phyloP scores from a whole-genome alignment of 2,797 vertebrate species.

The Momotus momota region DNA sequence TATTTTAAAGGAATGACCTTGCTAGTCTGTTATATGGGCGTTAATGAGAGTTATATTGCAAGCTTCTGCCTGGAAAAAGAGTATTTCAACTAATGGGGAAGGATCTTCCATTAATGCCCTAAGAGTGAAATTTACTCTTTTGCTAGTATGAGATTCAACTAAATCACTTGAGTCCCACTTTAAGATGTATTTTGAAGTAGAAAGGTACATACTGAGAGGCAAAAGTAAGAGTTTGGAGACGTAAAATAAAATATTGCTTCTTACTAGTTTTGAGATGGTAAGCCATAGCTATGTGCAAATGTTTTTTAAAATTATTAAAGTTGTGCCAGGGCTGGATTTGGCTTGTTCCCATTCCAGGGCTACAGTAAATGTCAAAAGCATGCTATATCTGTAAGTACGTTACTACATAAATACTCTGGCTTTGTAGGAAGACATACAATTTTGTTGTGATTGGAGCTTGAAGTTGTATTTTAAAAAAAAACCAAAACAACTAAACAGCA shows the following conservation, averaged over 20 bases:
- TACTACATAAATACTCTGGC: neutral
- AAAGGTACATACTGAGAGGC: neutral
- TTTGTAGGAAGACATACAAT: neutral
- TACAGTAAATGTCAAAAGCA: conserved; percentile 33
- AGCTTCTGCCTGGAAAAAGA: neutral
- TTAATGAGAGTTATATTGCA: neutral
- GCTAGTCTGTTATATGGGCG: neutral
- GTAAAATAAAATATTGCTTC: neutral
- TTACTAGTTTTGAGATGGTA: neutral
- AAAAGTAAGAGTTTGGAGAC: conserved; percentile 1
- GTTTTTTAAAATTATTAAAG: neutral
- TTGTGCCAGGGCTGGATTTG: neutral
- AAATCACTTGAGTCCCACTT: neutral
- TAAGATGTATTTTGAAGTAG: neutral
- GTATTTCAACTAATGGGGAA: neutral
- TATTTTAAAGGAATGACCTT: conserved; percentile 22
- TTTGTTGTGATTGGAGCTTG: neutral
- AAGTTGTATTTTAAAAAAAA: neutral
- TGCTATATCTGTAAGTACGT: neutral
- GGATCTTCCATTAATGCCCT: neutral
- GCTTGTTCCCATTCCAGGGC: neutral
- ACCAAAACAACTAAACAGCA: no score
- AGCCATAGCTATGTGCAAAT: neutral
- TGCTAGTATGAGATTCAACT: neutral
- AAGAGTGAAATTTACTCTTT: conserved; percentile 8